A percentile compares a stretch with the other conserved stretches of the same genome.
Conservation (phyloP, 2,113 vertebrate genomes). For the Menura novaehollandiae region DNA sequence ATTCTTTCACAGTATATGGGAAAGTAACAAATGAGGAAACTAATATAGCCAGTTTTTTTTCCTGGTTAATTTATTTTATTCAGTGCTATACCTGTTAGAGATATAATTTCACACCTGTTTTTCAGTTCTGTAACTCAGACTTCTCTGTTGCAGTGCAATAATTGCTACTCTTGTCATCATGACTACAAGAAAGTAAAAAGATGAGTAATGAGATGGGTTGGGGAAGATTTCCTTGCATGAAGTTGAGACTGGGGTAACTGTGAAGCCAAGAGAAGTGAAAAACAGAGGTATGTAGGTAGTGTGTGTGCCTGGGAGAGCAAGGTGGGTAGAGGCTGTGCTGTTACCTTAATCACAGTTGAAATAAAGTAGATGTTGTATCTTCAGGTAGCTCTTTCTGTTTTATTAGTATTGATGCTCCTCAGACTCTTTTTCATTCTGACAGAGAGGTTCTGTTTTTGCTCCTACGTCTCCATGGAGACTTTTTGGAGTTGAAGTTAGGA, state of each 20-base stretch:
- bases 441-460: background rate
- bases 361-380: background rate
- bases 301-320: background rate
- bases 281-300: background rate
- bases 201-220: background rate
- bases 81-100: background rate
- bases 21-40: background rate
- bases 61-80: background rate
- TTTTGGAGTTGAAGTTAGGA: background rate
- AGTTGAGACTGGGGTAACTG: background rate
- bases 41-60: background rate
- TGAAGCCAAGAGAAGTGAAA: background rate
- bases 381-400: background rate
- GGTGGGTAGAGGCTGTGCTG: background rate
- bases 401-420: background rate
- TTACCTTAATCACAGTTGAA: background rate
- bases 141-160: background rate
- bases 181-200: background rate
- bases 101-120: too few relatives aligned
- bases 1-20: background rate
- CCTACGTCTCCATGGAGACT: background rate
- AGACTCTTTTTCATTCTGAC: background rate
- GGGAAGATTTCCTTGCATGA: background rate
- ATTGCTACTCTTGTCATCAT: background rate
- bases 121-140: background rate